Conservation (phyloP, 2,113 vertebrate genomes). For the Xenopus tropicalis region DNA sequence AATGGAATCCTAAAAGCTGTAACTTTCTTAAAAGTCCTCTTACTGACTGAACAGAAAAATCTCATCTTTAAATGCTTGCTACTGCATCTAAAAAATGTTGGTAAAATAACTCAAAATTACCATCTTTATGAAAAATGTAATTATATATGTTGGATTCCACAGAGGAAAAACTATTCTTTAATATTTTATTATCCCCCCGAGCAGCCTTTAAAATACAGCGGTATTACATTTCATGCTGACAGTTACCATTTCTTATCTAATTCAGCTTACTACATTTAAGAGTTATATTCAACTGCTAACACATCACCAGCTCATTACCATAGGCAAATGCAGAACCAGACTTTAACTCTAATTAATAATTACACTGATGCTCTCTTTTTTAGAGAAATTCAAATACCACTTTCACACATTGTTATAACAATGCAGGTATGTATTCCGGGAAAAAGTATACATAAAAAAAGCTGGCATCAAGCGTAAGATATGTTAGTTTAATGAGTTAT, state of each 20-base stretch:
- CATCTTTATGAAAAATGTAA: conserved; percentile 15
- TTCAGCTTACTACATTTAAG: conserved; percentile 35
- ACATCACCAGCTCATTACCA: conserved; percentile 29
- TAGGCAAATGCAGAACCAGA: accelerated
- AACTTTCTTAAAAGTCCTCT: background rate
- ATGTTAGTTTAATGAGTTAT: no score
- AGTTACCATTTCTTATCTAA: conserved; percentile 29
- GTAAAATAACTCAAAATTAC: conserved; percentile 27
- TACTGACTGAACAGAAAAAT: no score
- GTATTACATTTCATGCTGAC: conserved; percentile 10
- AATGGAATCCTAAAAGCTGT: conserved; percentile 1
- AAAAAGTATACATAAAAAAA: background rate
- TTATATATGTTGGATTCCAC: conserved; percentile 3
- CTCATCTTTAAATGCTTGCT: background rate
- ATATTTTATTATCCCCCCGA: background rate
- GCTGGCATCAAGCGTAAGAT: no score
- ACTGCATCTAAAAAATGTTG: conserved; percentile 17
- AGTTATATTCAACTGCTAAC: conserved; percentile 11
- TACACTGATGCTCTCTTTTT: conserved; percentile 3
- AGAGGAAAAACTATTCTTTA: conserved; percentile 19
- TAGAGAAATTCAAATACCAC: conserved; percentile 6
- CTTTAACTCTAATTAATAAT: background rate
- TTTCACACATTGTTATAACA: conserved; percentile 19
- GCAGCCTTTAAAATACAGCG: conserved; percentile 25
- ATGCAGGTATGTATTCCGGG: conserved; percentile 15